Evolutionary conservation across 2,113 vertebrate genomes (phyloP).

Genomic region (Apaloderma vittatum): DNA sequence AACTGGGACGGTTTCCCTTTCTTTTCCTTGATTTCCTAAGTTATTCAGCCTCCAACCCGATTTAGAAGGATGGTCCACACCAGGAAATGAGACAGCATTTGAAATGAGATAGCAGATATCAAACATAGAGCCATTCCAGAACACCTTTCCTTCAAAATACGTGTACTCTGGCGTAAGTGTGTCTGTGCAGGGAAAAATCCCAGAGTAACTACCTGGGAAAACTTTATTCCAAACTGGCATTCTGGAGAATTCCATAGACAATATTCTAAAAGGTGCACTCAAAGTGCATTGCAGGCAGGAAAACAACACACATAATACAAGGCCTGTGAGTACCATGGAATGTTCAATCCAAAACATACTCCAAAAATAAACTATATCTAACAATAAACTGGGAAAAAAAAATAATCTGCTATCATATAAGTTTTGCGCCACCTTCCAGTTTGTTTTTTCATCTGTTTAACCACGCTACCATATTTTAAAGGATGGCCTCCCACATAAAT

Average conservation of each 20-base stretch:
- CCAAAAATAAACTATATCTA: background rate
- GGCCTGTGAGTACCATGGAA: background rate
- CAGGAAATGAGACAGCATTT: background rate
- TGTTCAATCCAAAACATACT: background rate
- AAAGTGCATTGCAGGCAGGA: background rate
- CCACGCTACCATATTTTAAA: background rate
- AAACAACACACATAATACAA: background rate
- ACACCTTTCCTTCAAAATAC: accelerated
- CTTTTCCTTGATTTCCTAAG: background rate
- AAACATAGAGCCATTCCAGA: background rate
- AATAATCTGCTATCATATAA: background rate
- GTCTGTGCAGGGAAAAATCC: background rate
- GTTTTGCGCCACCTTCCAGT: background rate
- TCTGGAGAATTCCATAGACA: background rate
- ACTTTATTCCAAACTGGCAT: background rate
- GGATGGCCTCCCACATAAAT: background rate
- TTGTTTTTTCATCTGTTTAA: background rate
- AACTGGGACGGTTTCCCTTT: background rate
- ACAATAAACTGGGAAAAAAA: background rate
- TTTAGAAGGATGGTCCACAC: background rate
- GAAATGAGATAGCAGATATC: accelerated
- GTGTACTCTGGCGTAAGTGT: background rate
- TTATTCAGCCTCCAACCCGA: background rate
- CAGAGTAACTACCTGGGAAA: background rate
- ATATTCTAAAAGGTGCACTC: background rate